A percentile compares a stretch with the other conserved stretches of the same genome.
Conservation (phyloP, 2,888 invertebrate genomes). For the Diaperis boleti region DNA sequence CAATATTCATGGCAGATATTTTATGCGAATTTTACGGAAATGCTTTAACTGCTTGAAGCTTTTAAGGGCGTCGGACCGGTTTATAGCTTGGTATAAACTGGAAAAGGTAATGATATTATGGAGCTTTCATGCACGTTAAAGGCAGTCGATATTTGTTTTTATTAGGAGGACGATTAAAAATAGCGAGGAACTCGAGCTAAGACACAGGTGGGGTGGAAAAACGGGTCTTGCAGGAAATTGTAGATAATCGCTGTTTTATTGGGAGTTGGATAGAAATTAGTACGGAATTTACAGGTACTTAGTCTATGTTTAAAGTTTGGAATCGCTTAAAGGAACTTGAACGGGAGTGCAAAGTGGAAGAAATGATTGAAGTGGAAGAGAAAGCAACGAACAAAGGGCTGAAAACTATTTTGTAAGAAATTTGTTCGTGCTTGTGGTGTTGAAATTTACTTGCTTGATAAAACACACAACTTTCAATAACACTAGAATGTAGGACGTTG, state of each 20-base stretch:
- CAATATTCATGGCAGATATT: conserved; percentile 32
- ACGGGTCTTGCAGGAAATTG: neutral
- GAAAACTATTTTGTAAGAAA: no score
- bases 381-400: neutral
- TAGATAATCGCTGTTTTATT: conserved; percentile 4
- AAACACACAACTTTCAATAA: no score
- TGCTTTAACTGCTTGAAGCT: conserved; percentile 34
- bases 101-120: conserved; percentile 31
- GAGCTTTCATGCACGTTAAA: conserved; percentile 27
- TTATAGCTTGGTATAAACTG: conserved; percentile 24
- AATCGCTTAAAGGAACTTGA: conserved; percentile 2
- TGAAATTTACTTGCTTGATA: no score
- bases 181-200: neutral
- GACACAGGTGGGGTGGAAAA: conserved; percentile 6
- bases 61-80: conserved; percentile 24
- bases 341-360: neutral
- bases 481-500: no score
- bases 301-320: conserved; percentile 14
- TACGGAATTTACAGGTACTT: conserved; percentile 11
- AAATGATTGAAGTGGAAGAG: neutral
- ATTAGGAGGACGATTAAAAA: conserved; percentile 19
- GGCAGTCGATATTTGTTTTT: conserved; percentile 31
- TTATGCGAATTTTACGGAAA: conserved; percentile 34
- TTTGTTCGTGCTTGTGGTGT: no score
- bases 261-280: conserved; percentile 13